Evolutionary conservation across 1,140 invertebrate species (phyloP).

Genomic region (Dermatophagoides farinae): DNA sequence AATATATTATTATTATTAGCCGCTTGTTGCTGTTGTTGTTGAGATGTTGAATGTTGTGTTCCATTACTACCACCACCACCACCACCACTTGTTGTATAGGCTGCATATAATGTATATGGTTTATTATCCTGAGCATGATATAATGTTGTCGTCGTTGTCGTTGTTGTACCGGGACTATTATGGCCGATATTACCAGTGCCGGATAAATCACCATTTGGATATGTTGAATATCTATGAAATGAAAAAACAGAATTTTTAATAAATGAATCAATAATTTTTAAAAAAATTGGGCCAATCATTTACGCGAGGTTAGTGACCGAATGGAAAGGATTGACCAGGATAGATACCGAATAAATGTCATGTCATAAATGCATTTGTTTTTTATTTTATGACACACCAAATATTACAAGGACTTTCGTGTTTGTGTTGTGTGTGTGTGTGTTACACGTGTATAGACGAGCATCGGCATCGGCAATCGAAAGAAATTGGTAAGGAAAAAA

Average conservation of each 20-base stretch:
- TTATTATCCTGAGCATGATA: background rate
- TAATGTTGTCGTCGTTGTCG: background rate
- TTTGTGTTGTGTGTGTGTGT: too few species aligned
- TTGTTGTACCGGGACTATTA: too few species aligned
- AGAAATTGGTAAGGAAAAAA: too few species aligned
- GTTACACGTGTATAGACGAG: too few species aligned
- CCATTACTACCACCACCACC: background rate
- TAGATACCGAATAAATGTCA: too few species aligned
- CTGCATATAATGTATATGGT: background rate
- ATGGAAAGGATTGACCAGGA: too few species aligned
- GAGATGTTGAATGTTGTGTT: background rate
- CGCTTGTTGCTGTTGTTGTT: background rate
- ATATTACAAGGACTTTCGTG: too few species aligned
- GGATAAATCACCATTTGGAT: background rate
- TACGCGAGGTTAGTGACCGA: too few species aligned
- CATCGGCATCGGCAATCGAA: too few species aligned
- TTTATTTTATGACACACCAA: too few species aligned
- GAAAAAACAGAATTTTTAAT: background rate
- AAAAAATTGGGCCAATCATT: too few species aligned
- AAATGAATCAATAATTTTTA: background rate
- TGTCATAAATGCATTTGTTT: too few species aligned
- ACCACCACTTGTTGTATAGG: background rate
- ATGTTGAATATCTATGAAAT: background rate
- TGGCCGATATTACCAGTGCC: background rate
- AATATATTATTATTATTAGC: background rate